A percentile compares a stretch with the other conserved stretches of the same genome.
Evolutionary conservation across 2,113 vertebrate genomes (phyloP).

Genomic region (Prietella phreatophila): DNA sequence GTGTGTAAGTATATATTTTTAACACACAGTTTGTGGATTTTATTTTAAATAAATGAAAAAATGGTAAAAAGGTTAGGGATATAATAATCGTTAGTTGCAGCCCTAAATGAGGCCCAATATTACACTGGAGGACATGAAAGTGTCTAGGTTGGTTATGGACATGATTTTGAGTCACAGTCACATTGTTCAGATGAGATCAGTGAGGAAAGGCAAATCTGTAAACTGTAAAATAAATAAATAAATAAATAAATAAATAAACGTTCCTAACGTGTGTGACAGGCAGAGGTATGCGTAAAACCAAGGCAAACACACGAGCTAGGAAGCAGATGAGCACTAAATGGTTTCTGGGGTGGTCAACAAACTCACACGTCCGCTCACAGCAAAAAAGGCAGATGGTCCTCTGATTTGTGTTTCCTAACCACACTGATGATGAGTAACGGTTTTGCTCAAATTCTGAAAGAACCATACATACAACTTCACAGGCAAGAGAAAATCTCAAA

Average conservation of each 20-base stretch:
- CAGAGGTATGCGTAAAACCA: slow-evolving; percentile 44
- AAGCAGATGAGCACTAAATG: slow-evolving; percentile 35
- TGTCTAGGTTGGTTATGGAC: neutral
- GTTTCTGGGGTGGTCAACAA: slow-evolving; percentile 32
- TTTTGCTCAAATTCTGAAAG: slow-evolving; percentile 25
- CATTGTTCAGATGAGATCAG: neutral
- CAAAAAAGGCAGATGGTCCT: neutral
- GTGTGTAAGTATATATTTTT: too few species aligned
- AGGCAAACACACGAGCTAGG: slow-evolving; percentile 31
- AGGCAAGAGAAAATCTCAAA: slow-evolving; percentile 36
- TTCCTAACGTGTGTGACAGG: slow-evolving; percentile 62
- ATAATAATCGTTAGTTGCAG: too few species aligned
- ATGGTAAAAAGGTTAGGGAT: too few species aligned
- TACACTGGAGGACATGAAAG: neutral
- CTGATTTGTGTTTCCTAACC: slow-evolving; percentile 18
- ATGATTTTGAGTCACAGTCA: neutral
- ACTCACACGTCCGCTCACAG: slow-evolving; percentile 2
- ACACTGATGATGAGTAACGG: slow-evolving; percentile 7
- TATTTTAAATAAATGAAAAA: too few species aligned
- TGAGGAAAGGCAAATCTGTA: neutral
- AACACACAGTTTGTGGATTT: too few species aligned
- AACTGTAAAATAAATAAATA: neutral
- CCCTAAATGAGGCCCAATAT: neutral
- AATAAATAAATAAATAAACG: slow-evolving; percentile 47
- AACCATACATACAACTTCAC: slow-evolving; percentile 29